Evolutionary conservation across 2,113 vertebrate species (phyloP).

Genomic region (Lasiurus borealis): DNA sequence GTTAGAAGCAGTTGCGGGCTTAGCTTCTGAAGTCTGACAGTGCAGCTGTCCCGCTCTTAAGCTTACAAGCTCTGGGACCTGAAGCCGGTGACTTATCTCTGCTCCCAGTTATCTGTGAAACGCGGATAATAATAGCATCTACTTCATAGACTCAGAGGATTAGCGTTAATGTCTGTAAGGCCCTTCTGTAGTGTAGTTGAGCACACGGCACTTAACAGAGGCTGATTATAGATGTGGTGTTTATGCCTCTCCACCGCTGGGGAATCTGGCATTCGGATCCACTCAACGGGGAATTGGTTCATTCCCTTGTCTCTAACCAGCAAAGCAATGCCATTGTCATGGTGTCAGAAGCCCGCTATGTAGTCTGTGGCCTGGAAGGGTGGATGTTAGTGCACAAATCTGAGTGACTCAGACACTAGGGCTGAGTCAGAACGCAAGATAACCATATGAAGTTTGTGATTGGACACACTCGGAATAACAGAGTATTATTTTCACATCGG

Average conservation of each 20-base stretch:
- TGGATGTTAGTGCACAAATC: not conserved
- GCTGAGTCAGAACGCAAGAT: conserved; percentile 20
- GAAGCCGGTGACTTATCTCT: not conserved
- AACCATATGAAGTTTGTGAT: not conserved
- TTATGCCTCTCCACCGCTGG: not conserved
- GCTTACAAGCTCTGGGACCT: not conserved
- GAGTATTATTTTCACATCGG: not conserved
- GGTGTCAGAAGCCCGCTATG: not conserved
- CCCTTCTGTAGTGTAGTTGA: not conserved
- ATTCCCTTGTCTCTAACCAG: conserved; percentile 36
- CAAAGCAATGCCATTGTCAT: not conserved
- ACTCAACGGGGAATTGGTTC: too few species aligned
- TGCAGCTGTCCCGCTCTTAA: not conserved
- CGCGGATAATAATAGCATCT: not conserved
- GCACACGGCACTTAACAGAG: not conserved
- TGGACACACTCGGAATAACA: not conserved
- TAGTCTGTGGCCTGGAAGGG: not conserved
- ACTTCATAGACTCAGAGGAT: not conserved
- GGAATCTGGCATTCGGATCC: too few species aligned
- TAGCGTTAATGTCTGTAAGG: not conserved
- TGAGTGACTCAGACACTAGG: not conserved
- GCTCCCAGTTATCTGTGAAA: not conserved
- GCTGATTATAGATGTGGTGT: not conserved
- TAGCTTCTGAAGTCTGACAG: conserved; percentile 27
- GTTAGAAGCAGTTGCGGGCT: not conserved